phyloP scores from a whole-genome alignment of 2,113 vertebrate species.

The Ctenodactylus gundi region DNA sequence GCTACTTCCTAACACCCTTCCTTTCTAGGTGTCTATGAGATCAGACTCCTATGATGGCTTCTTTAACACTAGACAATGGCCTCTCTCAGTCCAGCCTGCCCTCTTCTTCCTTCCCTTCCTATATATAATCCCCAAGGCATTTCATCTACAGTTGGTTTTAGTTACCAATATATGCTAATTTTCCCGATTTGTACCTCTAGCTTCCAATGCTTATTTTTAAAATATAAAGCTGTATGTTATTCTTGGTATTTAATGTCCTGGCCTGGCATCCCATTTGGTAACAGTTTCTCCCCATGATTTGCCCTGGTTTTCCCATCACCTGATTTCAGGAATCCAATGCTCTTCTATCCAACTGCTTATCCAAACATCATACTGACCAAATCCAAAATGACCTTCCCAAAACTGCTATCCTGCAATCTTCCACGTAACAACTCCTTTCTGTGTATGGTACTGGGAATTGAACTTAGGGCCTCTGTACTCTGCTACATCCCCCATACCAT shows the following conservation, averaged over 20 bases:
- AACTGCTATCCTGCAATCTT: background rate
- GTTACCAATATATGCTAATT: background rate
- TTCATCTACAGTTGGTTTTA: conserved; percentile 10
- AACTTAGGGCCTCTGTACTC: no score
- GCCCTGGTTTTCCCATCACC: background rate
- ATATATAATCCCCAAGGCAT: background rate
- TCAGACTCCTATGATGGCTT: background rate
- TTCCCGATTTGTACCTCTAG: background rate
- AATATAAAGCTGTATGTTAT: no score
- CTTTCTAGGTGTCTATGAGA: background rate
- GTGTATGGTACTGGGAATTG: no score
- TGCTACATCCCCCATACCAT: no score
- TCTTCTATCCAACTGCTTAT: background rate
- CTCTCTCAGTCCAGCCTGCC: background rate
- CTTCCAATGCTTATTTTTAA: background rate
- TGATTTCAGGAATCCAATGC: background rate
- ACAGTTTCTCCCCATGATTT: background rate
- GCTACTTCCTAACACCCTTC: background rate
- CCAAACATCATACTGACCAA: background rate
- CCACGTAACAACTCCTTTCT: background rate
- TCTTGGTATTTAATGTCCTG: background rate
- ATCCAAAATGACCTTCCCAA: background rate
- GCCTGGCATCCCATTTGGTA: background rate
- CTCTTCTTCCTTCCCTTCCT: background rate
- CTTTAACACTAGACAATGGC: background rate